These are phyloP conservation scores for Cephalophus harveyi DNA, from an alignment of 2,113 vertebrate genomes.

Conservation along the genomic window DNA sequence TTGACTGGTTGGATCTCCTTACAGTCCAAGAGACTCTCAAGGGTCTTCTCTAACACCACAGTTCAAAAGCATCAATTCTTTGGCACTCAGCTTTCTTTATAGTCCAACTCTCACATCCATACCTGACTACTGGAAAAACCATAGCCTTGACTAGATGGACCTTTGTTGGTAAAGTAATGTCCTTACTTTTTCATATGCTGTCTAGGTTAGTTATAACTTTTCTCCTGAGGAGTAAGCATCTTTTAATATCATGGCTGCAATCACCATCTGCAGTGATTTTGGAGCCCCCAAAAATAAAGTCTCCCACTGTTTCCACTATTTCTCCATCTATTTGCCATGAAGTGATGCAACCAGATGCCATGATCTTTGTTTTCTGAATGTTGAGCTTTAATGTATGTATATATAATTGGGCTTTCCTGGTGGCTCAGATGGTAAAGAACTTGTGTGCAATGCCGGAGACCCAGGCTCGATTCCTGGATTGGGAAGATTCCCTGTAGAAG, in stretches of 20 bases:
- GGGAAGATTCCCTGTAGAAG: neutral
- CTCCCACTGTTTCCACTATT: neutral
- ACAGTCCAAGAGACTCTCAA: neutral
- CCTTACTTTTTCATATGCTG: neutral
- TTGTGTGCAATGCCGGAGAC: fast-evolving
- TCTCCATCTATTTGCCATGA: neutral
- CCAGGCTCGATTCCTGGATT: neutral
- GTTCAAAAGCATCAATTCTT: neutral
- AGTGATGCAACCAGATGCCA: neutral
- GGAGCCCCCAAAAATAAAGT: neutral
- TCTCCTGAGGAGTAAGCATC: fast-evolving
- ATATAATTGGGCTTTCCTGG: neutral
- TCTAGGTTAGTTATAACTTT: neutral
- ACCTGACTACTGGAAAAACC: neutral
- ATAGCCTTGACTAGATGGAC: neutral
- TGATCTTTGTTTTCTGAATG: neutral
- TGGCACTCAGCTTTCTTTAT: neutral
- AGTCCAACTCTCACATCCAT: neutral
- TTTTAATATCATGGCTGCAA: neutral
- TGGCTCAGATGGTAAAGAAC: neutral
- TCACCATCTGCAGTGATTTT: neutral
- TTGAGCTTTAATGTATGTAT: neutral
- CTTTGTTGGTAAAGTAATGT: neutral
- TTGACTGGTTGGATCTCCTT: neutral
- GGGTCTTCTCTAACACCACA: neutral